Evolutionary conservation across 1,140 invertebrate species (phyloP).

Genomic region (Zaprionus tsacasi): DNA sequence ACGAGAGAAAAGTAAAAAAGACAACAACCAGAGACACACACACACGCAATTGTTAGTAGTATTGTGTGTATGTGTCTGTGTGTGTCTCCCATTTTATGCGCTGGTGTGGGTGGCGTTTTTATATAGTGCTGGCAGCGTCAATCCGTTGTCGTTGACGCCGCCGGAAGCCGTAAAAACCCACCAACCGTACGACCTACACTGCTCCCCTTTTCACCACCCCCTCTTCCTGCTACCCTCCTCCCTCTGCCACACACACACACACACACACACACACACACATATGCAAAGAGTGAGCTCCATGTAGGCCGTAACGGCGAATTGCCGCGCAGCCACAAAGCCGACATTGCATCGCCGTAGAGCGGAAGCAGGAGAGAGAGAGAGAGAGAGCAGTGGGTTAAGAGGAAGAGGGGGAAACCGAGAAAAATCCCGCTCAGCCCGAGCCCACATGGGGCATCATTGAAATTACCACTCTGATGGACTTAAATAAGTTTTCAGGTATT

Average conservation of each 20-base stretch:
- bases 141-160: conserved; percentile 48
- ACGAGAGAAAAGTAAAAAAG: conserved; percentile 36
- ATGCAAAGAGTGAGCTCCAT: conserved; percentile 19
- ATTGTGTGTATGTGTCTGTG: conserved; percentile 26
- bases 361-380: neutral
- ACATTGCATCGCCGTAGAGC: conserved; percentile 60
- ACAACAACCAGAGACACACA: conserved; percentile 26
- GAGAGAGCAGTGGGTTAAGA: no score
- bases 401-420: neutral
- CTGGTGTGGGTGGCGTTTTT: conserved; percentile 50
- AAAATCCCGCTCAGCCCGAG: conserved; percentile 4
- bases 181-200: conserved; percentile 12
- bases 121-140: conserved; percentile 58
- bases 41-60: conserved; percentile 13
- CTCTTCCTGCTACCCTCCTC: neutral
- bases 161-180: conserved; percentile 67
- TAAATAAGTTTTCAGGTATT: conserved; percentile 45
- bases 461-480: conserved; percentile 40
- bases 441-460: conserved; percentile 28
- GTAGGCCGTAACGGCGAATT: conserved; percentile 60
- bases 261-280: no score
- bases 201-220: neutral
- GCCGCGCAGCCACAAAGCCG: conserved; percentile 69
- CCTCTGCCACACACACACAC: conserved; percentile 3
- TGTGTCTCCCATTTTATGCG: conserved; percentile 32